Evolutionary conservation across 2,113 vertebrate genomes (phyloP).

Genomic region (Ciconia boyciana): DNA sequence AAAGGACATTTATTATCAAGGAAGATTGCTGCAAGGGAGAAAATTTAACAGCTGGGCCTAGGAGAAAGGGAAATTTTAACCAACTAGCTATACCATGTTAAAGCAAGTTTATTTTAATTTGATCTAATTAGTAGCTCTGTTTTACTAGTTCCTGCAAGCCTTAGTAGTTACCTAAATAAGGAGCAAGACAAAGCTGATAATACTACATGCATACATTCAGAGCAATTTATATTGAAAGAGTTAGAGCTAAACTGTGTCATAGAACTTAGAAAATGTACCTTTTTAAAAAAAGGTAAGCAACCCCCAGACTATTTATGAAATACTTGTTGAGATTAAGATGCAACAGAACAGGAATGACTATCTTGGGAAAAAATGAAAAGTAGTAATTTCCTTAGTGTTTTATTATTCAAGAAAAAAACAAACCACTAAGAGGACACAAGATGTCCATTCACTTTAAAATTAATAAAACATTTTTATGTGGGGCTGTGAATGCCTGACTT

Average conservation of each 20-base stretch:
- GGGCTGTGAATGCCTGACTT: neutral
- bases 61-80: neutral
- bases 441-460: neutral
- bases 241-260: neutral
- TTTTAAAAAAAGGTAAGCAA: neutral
- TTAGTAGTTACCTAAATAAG: neutral
- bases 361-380: neutral
- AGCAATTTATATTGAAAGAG: neutral
- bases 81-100: neutral
- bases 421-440: neutral
- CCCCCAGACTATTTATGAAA: neutral
- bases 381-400: neutral
- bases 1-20: neutral
- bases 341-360: neutral
- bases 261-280: neutral
- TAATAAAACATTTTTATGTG: neutral
- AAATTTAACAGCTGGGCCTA: neutral
- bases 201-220: neutral
- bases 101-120: slow-evolving; percentile 4
- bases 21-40: neutral
- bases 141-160: neutral
- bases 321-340: neutral
- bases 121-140: neutral
- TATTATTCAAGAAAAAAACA: neutral
- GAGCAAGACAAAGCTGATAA: neutral